Evolutionary conservation across 2,113 vertebrate genomes (phyloP).

Genomic region (Bujurquina vittata): DNA sequence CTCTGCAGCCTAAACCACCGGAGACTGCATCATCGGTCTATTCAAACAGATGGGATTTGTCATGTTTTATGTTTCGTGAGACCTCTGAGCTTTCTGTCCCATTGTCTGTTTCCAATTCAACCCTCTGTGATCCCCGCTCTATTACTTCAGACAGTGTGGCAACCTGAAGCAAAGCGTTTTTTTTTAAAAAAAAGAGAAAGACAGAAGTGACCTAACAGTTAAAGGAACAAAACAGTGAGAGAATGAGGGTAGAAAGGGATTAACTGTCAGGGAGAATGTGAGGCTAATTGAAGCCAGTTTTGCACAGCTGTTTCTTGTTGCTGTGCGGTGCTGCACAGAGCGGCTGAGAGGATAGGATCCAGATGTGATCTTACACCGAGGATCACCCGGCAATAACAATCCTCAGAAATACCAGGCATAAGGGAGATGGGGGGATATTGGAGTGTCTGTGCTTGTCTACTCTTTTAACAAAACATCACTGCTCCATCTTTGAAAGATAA

Average conservation of each 20-base stretch:
- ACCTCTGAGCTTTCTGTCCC: slow-evolving; percentile 47
- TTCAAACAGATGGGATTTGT: slow-evolving; percentile 50
- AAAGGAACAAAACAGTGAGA: slow-evolving; percentile 62
- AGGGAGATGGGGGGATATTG: slow-evolving; percentile 72
- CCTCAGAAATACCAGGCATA: slow-evolving; percentile 72
- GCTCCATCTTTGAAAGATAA: slow-evolving; percentile 48
- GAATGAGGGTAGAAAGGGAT: slow-evolving; percentile 72
- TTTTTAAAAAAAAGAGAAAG: not conserved
- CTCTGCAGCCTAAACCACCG: slow-evolving; percentile 42
- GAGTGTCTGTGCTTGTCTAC: slow-evolving; percentile 40
- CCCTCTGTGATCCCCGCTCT: slow-evolving; percentile 44
- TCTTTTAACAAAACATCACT: slow-evolving; percentile 52
- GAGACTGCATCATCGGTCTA: slow-evolving; percentile 33
- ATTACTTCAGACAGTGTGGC: slow-evolving; percentile 67
- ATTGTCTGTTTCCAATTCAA: slow-evolving; percentile 68
- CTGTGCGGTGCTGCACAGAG: slow-evolving; percentile 68
- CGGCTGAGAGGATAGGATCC: slow-evolving; percentile 77
- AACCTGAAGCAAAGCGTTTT: slow-evolving; percentile 56
- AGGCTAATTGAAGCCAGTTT: slow-evolving; percentile 84
- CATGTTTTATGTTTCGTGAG: slow-evolving; percentile 62
- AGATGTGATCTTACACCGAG: slow-evolving; percentile 77
- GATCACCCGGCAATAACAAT: slow-evolving; percentile 74
- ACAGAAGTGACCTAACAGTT: slow-evolving; percentile 65
- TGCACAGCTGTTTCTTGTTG: slow-evolving; percentile 84
- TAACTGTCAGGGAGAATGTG: slow-evolving; percentile 81